Base-by-base conservation (phyloP, 2,888 invertebrate genomes). In the Harmothoe impar region DNA sequence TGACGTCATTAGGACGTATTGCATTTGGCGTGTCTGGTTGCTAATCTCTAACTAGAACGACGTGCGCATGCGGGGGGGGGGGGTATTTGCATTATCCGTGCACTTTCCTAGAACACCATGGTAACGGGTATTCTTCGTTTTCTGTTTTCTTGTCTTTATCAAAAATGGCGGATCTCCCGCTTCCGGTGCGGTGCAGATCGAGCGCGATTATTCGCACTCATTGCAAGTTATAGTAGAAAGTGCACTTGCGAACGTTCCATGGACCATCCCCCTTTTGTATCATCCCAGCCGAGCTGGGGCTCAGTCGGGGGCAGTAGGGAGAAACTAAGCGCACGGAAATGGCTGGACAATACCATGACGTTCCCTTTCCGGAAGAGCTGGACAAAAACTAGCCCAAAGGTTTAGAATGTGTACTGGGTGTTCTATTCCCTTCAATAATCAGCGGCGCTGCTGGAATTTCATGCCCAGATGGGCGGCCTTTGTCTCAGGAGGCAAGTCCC, bases 101-200 rank as follows among this genome's bases (percentile, higher is more conserved):
- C 35, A 81, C 81, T 81, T 35, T 81, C 43, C 81, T n/a, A 0
- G 20, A 3, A 35, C 43, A 25, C 72, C 81, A 35, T 81, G 81
- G 81, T 43, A 81, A 81, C 81, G 81, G 81, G 81, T 81, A 81
- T 10, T 81, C 81, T 81, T 81, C 5, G 17, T 43, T 81, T n/a
- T 81, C 20, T 17, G 3, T 17, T 25, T 43, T 43, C 33, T 81
- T 77, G 77, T 77, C 33, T 81, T 23, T 81, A 17, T 23, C 15
- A 81, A 81, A n/a, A 81, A 81, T 81, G 81, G 81, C 15, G 0
- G 81, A 33, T 12, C 43, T 81, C 35, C 81, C 81, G 81, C 43
- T 81, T 81, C 81, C 81, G 81, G 81, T 81, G 81, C 35, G 43
- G 33, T 20, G 17, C 25, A 33, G 81, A 81, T 81, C 81, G 35